Base-by-base conservation (phyloP, 2,113 vertebrate species). In the Passer domesticus region DNA sequence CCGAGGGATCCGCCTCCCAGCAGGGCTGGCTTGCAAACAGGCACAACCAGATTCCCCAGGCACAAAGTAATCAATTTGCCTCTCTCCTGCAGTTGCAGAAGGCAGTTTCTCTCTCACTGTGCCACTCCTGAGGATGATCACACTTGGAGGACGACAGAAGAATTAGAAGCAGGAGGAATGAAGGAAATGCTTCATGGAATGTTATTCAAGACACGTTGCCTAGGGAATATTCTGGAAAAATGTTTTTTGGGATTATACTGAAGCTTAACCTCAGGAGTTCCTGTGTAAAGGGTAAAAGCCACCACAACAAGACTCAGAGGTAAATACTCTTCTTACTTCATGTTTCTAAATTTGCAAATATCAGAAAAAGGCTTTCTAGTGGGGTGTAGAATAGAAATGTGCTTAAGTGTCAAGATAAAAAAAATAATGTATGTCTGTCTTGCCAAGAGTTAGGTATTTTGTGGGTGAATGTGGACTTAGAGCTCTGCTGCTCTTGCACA, bases 1-100 rank as follows among this genome's bases (percentile, higher is more conserved):
- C 67, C 86, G 74, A 95, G 92, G 2, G 94, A 92, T 94, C 96
- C 97, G 97, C 97, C 96, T 97, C 97, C 92, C 95, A 86, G 95
- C 93, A 94, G 96, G 98, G 98, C 97, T 95, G 97, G 91, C 95
- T 92, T 91, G 96, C 69, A 82, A 97, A 98, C 98, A 97, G 96
- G 98, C 96, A 98, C 85, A 97, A 98, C 97, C 94, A 97, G 98
- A 99, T 98, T 98, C 98, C 98, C 98, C 97, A 95, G 79, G 94
- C 14, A 94, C 91, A 86, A 97, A 97, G 97, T 68, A 97, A 98
- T 95, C 96, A 68, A 95, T 96, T 91, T 88, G 88, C 90, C 75
- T 39, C 82, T 25, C 91, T 92, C 53, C 55, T 69, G 77, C 58
- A 53, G 37, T 89, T 73, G 83, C 70, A 95, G 77, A 93, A 87